phyloP scores from a whole-genome alignment of 2,113 vertebrate species.

The Zosterops hypoxanthus region DNA sequence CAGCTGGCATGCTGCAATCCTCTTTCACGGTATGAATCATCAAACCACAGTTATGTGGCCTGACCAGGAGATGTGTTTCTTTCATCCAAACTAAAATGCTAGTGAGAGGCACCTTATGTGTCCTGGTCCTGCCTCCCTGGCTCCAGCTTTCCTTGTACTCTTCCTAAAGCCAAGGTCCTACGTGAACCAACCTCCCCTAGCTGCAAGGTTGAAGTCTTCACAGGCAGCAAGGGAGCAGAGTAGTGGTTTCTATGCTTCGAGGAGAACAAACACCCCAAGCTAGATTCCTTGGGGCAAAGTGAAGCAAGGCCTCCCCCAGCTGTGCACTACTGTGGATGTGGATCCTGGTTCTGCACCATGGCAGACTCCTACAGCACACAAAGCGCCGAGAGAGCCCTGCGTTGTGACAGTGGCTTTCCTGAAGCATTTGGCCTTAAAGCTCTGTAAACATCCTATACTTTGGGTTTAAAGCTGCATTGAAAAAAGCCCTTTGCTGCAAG shows the following conservation, averaged over 20 bases:
- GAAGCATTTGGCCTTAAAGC: neutral
- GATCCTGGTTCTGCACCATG: neutral
- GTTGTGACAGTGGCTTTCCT: neutral
- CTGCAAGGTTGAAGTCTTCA: neutral
- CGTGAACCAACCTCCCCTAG: neutral
- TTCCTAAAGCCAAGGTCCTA: neutral
- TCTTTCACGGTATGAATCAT: neutral
- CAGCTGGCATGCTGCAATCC: neutral
- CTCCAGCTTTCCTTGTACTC: neutral
- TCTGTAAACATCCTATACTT: neutral
- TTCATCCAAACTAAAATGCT: neutral
- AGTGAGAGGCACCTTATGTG: neutral
- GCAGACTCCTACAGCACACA: neutral
- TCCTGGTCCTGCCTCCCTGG: neutral
- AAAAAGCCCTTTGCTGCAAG: neutral
- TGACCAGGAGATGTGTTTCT: neutral
- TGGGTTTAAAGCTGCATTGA: neutral
- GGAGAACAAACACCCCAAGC: neutral
- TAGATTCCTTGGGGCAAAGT: neutral
- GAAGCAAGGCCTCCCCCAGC: neutral
- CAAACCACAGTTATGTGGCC: neutral
- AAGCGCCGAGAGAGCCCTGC: neutral
- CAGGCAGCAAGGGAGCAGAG: neutral
- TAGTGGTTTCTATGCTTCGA: neutral
- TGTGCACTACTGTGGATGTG: neutral